Evolutionary conservation across 1,140 invertebrate species (phyloP).

Genomic region (Ladona fulva): DNA sequence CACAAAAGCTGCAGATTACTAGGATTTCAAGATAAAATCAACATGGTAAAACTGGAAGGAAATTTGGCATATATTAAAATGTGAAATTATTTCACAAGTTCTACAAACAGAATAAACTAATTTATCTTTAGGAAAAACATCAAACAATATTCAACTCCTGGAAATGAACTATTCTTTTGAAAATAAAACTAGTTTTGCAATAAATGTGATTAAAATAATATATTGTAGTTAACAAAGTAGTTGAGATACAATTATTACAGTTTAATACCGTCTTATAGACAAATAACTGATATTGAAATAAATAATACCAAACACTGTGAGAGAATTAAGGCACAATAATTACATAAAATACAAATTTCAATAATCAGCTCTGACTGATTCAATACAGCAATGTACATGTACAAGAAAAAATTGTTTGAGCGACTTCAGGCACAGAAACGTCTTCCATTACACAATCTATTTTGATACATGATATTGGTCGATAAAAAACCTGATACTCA

Average conservation of each 20-base stretch:
- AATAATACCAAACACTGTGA: not conserved
- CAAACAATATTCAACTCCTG: too few species aligned
- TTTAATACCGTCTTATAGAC: not conserved
- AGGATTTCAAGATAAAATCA: too few species aligned
- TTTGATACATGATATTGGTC: not conserved
- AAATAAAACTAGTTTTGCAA: too few species aligned
- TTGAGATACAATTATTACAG: not conserved
- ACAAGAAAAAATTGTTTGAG: not conserved
- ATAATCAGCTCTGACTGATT: not conserved
- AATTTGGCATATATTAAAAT: too few species aligned
- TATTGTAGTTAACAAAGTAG: not conserved
- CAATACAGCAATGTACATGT: not conserved
- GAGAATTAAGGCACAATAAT: not conserved
- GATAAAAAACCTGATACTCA: not conserved
- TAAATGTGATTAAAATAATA: slow-evolving; percentile 1
- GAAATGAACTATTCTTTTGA: too few species aligned
- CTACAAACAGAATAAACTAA: too few species aligned
- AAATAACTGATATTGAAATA: not conserved
- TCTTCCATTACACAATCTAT: not conserved
- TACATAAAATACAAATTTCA: slow-evolving; percentile 5
- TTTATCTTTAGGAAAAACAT: too few species aligned
- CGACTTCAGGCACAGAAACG: not conserved
- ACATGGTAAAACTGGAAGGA: too few species aligned
- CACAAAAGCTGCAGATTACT: too few species aligned
- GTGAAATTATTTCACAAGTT: too few species aligned